Base-by-base conservation (phyloP, 2,797 vertebrate species). In the Euphonia xanthogaster region DNA sequence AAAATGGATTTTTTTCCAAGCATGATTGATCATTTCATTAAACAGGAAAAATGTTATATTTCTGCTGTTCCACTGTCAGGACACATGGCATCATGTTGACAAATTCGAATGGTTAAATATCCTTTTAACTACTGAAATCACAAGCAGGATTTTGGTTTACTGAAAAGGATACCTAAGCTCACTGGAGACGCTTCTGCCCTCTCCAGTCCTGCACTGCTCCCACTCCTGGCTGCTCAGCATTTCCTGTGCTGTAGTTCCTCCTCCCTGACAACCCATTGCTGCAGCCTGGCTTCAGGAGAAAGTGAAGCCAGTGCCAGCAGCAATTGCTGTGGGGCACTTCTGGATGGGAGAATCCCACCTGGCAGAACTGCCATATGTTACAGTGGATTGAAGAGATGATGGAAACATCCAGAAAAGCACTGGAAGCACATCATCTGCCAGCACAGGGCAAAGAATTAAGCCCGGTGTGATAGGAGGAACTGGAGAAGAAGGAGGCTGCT, bases 211-310 rank as follows among this genome's bases (percentile, higher is more conserved):
- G 42, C 37, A 16, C 1, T 20, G 19, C 51, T 24, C 19, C 10
- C 14, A 19, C 42, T 61, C 48, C 22, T 9, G 42, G 18, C 20
- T 74, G 48, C 45, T 63, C 61, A 71, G 39, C 35, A 62, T 12
- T 28, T 39, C 53, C 47, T 1, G 0, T 8, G 30, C 39, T 33
- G 13, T 0, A 25, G 14, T 1, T 78, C 31, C 58, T 72, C n/a
- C 33, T n/a, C 44, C 40, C n/a, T 2, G 22, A 35, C 12, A 68
- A 22, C 8, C 63, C 50, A 4, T 4, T 40, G 28, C 42, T 55
- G 22, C 70, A 30, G 42, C 7, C 3, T 4, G 16, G 19, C 31
- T 79, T 70, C 39, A 50, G 42, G 25, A 74, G 31, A 66, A 40
- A 30, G 21, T 5, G 21, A 62, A 78, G 19, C 28, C 17, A 78